phyloP scores from a whole-genome alignment of 2,113 vertebrate genomes.

The Bothrops jararaca region DNA sequence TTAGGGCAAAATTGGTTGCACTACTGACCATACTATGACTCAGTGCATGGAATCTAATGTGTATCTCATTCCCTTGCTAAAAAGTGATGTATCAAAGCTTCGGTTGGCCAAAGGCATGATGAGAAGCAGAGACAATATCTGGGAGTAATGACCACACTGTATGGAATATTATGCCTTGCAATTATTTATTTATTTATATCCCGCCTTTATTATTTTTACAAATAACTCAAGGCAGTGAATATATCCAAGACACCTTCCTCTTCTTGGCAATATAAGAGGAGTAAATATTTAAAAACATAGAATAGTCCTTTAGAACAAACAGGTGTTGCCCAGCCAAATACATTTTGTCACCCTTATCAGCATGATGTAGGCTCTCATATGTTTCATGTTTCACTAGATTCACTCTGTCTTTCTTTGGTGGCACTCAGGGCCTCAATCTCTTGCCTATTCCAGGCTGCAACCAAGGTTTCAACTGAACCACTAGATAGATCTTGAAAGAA shows the following conservation, averaged over 20 bases:
- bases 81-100: not conserved
- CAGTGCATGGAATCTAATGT: not conserved
- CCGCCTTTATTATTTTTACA: too few relatives aligned
- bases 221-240: too few relatives aligned
- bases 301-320: not conserved
- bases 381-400: not conserved
- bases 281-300: not conserved
- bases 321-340: not conserved
- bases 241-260: too few relatives aligned
- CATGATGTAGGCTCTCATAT: too few relatives aligned
- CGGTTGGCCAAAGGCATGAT: not conserved
- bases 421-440: not conserved
- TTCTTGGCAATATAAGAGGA: not conserved
- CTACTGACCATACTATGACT: not conserved
- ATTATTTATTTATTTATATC: too few relatives aligned
- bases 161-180: not conserved
- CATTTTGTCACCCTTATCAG: not conserved
- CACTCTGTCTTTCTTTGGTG: not conserved
- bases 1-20: not conserved
- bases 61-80: not conserved
- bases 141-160: too few relatives aligned
- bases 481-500: too few relatives aligned
- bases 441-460: too few relatives aligned
- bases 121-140: not conserved
- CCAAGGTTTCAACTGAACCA: too few relatives aligned